Evolutionary conservation across 2,888 invertebrate genomes (phyloP).

Genomic region (Caenorhabditis sp.): DNA sequence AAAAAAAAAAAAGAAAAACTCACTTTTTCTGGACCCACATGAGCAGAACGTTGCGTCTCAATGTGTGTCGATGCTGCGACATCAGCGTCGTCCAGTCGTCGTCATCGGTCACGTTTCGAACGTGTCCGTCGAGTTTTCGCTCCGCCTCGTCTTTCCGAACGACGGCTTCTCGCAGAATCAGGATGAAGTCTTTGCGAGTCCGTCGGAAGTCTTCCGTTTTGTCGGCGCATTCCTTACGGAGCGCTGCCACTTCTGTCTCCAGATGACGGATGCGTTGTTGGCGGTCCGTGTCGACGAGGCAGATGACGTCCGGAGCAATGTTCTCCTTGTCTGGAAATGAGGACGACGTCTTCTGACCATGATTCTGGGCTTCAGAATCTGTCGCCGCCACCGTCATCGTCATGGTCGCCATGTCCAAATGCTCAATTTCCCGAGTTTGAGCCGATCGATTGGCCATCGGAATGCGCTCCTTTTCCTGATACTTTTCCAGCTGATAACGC

Average conservation of each 20-base stretch:
- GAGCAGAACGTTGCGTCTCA: conserved; percentile 52
- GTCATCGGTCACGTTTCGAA: conserved; percentile 33
- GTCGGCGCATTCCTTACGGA: conserved; percentile 22
- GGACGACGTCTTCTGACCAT: no score
- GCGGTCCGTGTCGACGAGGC: background rate
- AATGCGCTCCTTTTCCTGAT: conserved; percentile 2
- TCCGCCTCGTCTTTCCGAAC: conserved; percentile 47
- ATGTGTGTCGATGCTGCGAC: conserved; percentile 42
- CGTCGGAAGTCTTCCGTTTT: conserved; percentile 49
- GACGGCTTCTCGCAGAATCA: conserved; percentile 51
- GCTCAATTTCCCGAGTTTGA: no score
- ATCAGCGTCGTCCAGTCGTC: conserved; percentile 56
- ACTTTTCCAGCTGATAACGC: background rate
- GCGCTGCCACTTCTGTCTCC: conserved; percentile 8
- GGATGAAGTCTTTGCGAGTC: conserved; percentile 55
- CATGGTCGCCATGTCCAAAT: conserved; percentile 16
- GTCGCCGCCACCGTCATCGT: background rate
- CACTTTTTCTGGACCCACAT: conserved; percentile 58
- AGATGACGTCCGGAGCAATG: conserved; percentile 48
- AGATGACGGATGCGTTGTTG: conserved; percentile 1
- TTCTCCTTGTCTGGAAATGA: conserved; percentile 59
- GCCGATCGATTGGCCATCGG: conserved; percentile 21
- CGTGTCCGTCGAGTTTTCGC: conserved; percentile 11
- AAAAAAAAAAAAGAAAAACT: conserved; percentile 1
- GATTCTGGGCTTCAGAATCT: no score